Base-by-base conservation (phyloP, 1,140 invertebrate species). In the Cardiocondyla obscurior region DNA sequence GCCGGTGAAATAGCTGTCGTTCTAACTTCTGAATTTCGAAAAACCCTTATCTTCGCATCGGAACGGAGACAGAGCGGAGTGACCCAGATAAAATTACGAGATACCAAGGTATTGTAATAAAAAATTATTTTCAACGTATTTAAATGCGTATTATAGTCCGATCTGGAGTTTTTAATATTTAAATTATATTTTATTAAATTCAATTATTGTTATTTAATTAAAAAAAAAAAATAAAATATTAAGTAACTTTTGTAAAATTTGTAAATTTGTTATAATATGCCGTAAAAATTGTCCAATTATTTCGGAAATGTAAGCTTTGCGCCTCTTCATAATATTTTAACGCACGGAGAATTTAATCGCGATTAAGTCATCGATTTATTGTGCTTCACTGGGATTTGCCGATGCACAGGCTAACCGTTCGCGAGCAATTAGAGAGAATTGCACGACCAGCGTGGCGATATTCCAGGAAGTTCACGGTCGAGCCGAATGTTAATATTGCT, bases 401-500 rank as follows among this genome's bases (percentile, higher is more conserved):
- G 19, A 8, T 46, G 14, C 55, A 28, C 46, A 25, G 28, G 25
- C 19, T 79, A 69, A 79, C 53, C 65, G 62, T 42, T 79, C 22
- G 22, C 12, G 62, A 25, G 12, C 62, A 79, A 79, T 79, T 49
- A 69, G 30, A 33, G 51, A 33, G 6, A 53, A 67, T 67, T 69
- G 46, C 14, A 19, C 44, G 22, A 67, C 22, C 33, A 67, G 53
- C 30, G 28, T 19, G 46, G 7, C 28, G 33, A 28, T 53, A 30
- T 65, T 28, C 10, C 19, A 51, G 74, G 16, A 79, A 55, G 74
- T 79, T 79, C 74, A 79, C 16, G 74, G 62, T 14, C 74, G 22
- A 69, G 74, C 55, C 74, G 46, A 55, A 36, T n/a, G 7, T 79
- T 69, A 79, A 79, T 79, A 55, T 6, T 22, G 5, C 16, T 6